These are phyloP conservation scores for Pandemis corylana DNA, from an alignment of 2,888 invertebrate species.

Conservation along the genomic window DNA sequence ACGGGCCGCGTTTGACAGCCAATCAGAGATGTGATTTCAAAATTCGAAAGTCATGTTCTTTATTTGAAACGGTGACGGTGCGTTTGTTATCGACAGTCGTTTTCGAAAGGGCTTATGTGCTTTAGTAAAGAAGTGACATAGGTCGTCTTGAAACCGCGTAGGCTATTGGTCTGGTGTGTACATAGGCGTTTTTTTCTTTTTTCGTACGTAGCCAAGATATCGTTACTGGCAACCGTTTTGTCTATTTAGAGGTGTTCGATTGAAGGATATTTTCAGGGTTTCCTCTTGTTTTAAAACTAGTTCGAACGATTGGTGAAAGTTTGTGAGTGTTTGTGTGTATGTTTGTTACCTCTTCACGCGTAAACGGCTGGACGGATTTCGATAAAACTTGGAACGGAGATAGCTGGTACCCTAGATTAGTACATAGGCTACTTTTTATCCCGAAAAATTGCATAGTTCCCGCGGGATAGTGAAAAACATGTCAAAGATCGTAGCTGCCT, in stretches of 20 bases:
- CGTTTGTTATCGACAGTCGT: slow-evolving; percentile 48
- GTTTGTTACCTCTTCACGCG: too few species aligned
- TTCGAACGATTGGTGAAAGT: too few species aligned
- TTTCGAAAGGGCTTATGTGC: slow-evolving; percentile 38
- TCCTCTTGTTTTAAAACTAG: too few species aligned
- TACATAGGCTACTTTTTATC: too few species aligned
- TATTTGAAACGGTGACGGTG: slow-evolving; percentile 75
- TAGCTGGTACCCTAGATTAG: too few species aligned
- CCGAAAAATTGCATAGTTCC: too few species aligned
- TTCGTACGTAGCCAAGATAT: slow-evolving; percentile 20
- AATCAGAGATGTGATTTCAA: slow-evolving; percentile 74
- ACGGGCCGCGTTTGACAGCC: slow-evolving; percentile 79
- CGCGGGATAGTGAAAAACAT: too few species aligned
- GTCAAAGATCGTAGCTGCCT: too few species aligned
- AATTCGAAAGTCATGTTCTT: slow-evolving; percentile 81
- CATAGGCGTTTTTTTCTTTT: slow-evolving; percentile 32
- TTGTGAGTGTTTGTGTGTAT: too few species aligned
- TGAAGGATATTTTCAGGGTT: slow-evolving; percentile 1
- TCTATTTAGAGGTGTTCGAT: slow-evolving; percentile 3
- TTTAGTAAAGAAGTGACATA: slow-evolving; percentile 3
- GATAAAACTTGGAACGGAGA: too few species aligned
- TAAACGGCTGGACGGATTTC: too few species aligned
- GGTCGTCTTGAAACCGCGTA: slow-evolving; percentile 1
- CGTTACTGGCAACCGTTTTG: slow-evolving; percentile 11
- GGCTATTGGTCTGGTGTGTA: slow-evolving; percentile 26